Evolutionary conservation across 2,113 vertebrate genomes (phyloP), one percentile per base, ranked within the genome.

Genomic region (Colius striatus): DNA sequence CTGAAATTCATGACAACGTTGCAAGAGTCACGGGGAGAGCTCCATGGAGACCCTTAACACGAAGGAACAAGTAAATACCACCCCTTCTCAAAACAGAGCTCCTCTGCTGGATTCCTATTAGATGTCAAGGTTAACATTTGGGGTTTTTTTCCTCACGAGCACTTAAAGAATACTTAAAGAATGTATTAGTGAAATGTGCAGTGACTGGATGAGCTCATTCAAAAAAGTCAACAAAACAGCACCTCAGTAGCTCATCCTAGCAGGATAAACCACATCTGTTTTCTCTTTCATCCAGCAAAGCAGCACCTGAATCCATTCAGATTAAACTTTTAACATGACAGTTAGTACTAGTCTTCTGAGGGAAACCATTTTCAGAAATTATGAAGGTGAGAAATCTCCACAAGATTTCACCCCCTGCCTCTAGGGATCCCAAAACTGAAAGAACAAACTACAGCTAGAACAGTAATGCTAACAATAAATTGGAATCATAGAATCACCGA

Each of bases 41-140:
- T 58, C 15, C 2, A 11, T 2, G 34, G n/a, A 23, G 3, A 76
- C 2, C 10, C 8, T 0, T 6, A 47, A 63, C 2, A 10, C 4
- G 34, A 75, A 41, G 27, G 43, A 30, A 22, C 22, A 45, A 48
- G n/a, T 12, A 72, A 16, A 67, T n/a, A 23, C 36, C 23, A 57
- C 22, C 13, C 11, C 1, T 45, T 68, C 55, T 58, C 43, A 15
- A 53, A 74, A 32, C 9, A 11, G 7, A 10, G 23, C 6, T 78
- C 14, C 30, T 77, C 45, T 67, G 47, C 38, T 47, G 6, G 23
- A 55, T 32, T 34, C 38, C 53, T 75, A 2, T 20, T 30, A 61
- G 21, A 11, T 41, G 38, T 41, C 12, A 41, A 41, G 38, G 38
- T 41, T 41, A 41, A 41, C 12, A 12, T 41, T 53, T 53, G 51